A percentile compares a stretch with the other conserved stretches of the same genome.
Evolutionary conservation across 2,113 vertebrate species (phyloP).

Genomic region (Poecilia latipinna): DNA sequence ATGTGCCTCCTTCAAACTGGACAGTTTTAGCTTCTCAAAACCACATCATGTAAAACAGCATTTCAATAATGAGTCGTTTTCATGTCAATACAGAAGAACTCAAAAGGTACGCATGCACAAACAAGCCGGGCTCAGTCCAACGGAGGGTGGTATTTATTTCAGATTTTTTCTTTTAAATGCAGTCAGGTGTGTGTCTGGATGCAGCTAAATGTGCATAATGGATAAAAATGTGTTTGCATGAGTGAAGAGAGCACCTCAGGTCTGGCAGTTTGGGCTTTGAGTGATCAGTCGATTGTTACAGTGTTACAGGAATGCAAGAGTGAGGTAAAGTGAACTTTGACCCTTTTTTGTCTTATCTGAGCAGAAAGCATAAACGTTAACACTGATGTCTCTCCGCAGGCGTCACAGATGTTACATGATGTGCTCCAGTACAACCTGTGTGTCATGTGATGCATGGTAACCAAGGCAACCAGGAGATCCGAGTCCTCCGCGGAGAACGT

Average conservation of each 20-base stretch:
- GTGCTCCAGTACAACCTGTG: slow-evolving; percentile 5
- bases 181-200: slow-evolving; percentile 28
- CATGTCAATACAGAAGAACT: slow-evolving; percentile 83
- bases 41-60: slow-evolving; percentile 77
- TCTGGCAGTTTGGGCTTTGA: slow-evolving; percentile 73
- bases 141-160: slow-evolving; percentile 27
- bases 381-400: neutral
- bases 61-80: slow-evolving; percentile 73
- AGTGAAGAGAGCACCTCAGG: slow-evolving; percentile 52
- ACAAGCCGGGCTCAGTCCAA: slow-evolving; percentile 85
- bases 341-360: neutral
- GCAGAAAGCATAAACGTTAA: slow-evolving; percentile 7
- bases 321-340: slow-evolving; percentile 4
- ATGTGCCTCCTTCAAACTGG: slow-evolving; percentile 79
- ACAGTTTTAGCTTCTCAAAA: slow-evolving; percentile 77
- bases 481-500: slow-evolving; percentile 63
- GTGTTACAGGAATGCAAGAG: neutral
- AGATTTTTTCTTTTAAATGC: slow-evolving; percentile 49
- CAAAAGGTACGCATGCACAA: slow-evolving; percentile 86
- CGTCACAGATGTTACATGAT: slow-evolving; percentile 5
- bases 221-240: slow-evolving; percentile 64
- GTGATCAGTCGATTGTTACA: slow-evolving; percentile 6
- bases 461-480: slow-evolving; percentile 71
- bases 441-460: slow-evolving; percentile 45
- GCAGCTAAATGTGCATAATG: slow-evolving; percentile 26